phyloP scores from a whole-genome alignment of 2,797 vertebrate genomes.

The Lepilemur ruficaudatus region DNA sequence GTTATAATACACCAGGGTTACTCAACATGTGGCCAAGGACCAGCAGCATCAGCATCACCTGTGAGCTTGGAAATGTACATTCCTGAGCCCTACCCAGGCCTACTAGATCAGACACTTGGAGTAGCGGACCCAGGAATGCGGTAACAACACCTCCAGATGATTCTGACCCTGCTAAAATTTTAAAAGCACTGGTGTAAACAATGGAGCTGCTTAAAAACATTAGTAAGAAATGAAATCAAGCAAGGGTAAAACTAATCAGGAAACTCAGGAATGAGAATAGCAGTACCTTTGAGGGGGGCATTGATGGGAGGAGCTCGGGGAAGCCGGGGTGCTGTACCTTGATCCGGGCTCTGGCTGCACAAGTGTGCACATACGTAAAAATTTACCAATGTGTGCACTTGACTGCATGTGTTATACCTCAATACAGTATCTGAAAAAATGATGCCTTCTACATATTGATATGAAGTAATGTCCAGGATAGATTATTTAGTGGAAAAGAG shows the following conservation, averaged over 20 bases:
- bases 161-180: background rate
- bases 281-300: background rate
- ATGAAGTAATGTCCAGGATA: background rate
- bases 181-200: background rate
- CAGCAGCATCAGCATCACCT: background rate
- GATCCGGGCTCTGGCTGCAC: fast-evolving
- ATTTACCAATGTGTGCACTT: background rate
- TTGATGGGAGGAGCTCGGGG: fast-evolving
- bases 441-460: background rate
- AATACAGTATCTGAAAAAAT: background rate
- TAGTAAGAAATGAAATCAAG: background rate
- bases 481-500: background rate
- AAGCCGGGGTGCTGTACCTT: background rate
- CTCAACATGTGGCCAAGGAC: background rate
- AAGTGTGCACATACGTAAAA: background rate
- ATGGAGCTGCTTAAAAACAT: background rate
- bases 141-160: background rate
- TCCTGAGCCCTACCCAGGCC: background rate
- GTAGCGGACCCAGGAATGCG: background rate
- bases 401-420: background rate
- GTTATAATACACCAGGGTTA: background rate
- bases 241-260: background rate
- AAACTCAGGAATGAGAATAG: background rate
- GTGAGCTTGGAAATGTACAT: background rate
- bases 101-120: background rate